These are phyloP conservation scores for Deroplatys truncata DNA, from an alignment of 2,888 invertebrate genomes.

Conservation along the genomic window DNA sequence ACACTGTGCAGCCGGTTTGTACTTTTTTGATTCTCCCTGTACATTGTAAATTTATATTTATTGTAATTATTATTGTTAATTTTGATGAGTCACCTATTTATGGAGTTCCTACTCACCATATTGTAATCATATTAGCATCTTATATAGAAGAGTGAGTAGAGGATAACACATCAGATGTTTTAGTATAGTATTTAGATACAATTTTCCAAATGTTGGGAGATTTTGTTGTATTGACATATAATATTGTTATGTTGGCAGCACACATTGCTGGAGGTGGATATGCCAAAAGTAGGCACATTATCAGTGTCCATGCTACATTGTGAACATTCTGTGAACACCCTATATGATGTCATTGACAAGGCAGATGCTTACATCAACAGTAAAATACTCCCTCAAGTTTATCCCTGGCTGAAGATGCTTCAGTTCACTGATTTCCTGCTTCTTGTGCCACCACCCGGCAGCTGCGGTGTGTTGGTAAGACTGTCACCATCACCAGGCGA, in stretches of 20 bases:
- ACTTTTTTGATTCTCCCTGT: too few species aligned
- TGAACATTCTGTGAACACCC: not conserved
- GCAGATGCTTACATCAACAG: not conserved
- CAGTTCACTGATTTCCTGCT: conserved; percentile 36
- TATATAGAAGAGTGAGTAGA: too few species aligned
- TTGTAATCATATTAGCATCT: too few species aligned
- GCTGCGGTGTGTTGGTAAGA: conserved; percentile 33
- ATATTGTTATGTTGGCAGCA: not conserved
- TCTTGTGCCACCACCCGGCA: conserved; percentile 34
- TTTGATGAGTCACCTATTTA: too few species aligned
- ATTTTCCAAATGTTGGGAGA: too few species aligned
- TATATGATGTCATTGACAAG: not conserved
- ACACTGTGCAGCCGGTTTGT: too few species aligned
- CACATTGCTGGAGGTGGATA: not conserved
- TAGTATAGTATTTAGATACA: too few species aligned
- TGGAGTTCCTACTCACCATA: too few species aligned
- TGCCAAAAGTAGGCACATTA: not conserved
- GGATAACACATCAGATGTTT: too few species aligned
- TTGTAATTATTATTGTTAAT: too few species aligned
- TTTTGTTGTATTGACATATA: too few species aligned
- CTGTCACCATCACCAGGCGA: not conserved
- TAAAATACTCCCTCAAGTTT: conserved; percentile 34
- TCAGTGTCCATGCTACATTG: not conserved
- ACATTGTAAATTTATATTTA: too few species aligned
- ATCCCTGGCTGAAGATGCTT: conserved; percentile 34